Conservation (phyloP, 2,113 vertebrate species). For the Cyrtonyx montezumae region DNA sequence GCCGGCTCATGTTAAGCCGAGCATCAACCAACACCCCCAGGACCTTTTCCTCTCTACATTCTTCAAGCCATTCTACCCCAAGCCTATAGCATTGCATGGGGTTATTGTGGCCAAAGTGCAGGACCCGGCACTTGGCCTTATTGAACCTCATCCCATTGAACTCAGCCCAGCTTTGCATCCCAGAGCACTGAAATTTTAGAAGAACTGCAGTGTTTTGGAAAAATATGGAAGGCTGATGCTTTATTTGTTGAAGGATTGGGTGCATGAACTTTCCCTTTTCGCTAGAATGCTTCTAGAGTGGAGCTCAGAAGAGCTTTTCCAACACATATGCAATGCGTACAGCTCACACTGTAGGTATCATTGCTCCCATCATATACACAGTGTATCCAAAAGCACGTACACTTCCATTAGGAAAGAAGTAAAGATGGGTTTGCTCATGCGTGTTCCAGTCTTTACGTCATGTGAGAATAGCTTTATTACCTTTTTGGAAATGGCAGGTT, state of each 20-base stretch:
- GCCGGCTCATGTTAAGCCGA: too few relatives aligned
- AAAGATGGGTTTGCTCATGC: background rate
- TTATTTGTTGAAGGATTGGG: background rate
- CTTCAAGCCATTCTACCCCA: too few relatives aligned
- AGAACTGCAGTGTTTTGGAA: background rate
- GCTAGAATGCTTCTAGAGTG: background rate
- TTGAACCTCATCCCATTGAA: too few relatives aligned
- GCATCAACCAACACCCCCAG: too few relatives aligned
- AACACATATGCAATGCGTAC: too few relatives aligned
- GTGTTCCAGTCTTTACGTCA: background rate
- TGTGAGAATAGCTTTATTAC: background rate
- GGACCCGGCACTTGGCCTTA: too few relatives aligned
- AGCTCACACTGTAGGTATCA: background rate
- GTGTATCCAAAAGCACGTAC: background rate
- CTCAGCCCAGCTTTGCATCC: too few relatives aligned
- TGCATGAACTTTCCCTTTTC: rapidly evolving
- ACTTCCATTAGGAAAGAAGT: background rate
- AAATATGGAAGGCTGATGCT: background rate
- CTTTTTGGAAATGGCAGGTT: background rate
- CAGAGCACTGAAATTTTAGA: background rate
- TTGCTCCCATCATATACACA: rapidly evolving
- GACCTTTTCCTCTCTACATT: too few relatives aligned
- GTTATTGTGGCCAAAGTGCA: too few relatives aligned
- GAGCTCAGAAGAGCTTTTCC: background rate
- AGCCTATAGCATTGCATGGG: too few relatives aligned